phyloP scores from a whole-genome alignment of 1,140 invertebrate genomes.

The Atta cephalotes region DNA sequence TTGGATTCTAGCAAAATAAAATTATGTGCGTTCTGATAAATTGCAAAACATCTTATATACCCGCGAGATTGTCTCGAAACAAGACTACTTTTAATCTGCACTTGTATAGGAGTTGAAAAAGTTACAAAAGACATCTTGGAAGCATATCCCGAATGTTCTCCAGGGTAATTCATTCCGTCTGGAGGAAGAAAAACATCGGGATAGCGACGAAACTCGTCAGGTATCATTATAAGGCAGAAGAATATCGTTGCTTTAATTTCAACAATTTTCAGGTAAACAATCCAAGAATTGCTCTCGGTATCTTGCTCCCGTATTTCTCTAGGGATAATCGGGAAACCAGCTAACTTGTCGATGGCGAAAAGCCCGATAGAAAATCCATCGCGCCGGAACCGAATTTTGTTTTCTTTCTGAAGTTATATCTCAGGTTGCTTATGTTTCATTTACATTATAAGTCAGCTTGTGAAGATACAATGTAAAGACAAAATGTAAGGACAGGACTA shows the following conservation, averaged over 20 bases:
- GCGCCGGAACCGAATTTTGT: slow-evolving; percentile 37
- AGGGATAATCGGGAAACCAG: slow-evolving; percentile 58
- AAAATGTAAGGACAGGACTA: not conserved
- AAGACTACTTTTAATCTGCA: slow-evolving; percentile 47
- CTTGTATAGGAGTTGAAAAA: slow-evolving; percentile 48
- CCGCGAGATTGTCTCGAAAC: slow-evolving; percentile 12
- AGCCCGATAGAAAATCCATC: slow-evolving; percentile 39
- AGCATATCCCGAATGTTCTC: slow-evolving; percentile 48
- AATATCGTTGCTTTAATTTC: slow-evolving; percentile 70
- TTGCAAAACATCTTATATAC: not conserved
- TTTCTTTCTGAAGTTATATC: slow-evolving; percentile 29
- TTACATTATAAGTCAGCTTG: slow-evolving; percentile 8
- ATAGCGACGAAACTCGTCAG: slow-evolving; percentile 31
- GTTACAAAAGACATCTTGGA: slow-evolving; percentile 1
- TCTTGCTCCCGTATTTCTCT: slow-evolving; percentile 72
- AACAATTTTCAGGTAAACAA: slow-evolving; percentile 72
- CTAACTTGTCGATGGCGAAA: not conserved
- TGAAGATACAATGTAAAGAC: not conserved
- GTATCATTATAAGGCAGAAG: not conserved
- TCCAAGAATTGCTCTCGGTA: slow-evolving; percentile 68
- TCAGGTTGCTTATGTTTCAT: slow-evolving; percentile 41
- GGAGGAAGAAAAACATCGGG: slow-evolving; percentile 11
- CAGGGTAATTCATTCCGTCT: slow-evolving; percentile 29
- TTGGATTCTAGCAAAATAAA: not conserved
- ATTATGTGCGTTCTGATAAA: not conserved